phyloP scores from a whole-genome alignment of 2,113 vertebrate species.

The Falco punctatus region DNA sequence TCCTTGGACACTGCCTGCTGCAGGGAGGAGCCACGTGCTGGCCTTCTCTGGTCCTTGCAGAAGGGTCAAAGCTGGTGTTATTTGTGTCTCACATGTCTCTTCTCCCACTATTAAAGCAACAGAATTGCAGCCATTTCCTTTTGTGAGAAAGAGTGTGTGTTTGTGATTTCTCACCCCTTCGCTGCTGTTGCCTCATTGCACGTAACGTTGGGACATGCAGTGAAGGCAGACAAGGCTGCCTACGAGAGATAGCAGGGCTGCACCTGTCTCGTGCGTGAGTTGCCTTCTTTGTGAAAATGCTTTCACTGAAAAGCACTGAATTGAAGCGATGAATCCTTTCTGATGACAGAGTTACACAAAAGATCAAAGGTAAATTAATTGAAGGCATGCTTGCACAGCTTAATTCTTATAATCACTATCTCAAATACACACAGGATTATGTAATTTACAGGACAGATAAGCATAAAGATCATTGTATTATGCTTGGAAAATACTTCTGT shows the following conservation, averaged over 20 bases:
- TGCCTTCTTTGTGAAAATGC: background rate
- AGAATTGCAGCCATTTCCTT: background rate
- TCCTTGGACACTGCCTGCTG: background rate
- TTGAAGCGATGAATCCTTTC: background rate
- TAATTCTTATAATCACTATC: background rate
- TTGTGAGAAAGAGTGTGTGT: background rate
- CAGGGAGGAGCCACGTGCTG: background rate
- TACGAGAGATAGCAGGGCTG: rapidly evolving
- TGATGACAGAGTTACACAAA: background rate
- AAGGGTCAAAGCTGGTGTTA: background rate
- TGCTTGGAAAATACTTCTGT: background rate
- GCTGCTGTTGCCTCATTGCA: background rate
- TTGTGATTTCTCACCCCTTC: background rate
- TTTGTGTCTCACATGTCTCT: background rate
- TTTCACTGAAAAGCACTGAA: background rate
- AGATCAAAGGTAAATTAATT: background rate
- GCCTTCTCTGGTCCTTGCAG: background rate
- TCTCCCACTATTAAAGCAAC: background rate
- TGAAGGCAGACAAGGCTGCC: background rate
- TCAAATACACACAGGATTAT: background rate
- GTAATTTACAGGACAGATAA: background rate
- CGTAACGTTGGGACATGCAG: rapidly evolving
- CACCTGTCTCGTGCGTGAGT: rapidly evolving
- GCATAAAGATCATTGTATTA: background rate
- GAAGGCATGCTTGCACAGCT: background rate